phyloP scores from a whole-genome alignment of 2,113 vertebrate genomes.

The Galeopterus variegatus region DNA sequence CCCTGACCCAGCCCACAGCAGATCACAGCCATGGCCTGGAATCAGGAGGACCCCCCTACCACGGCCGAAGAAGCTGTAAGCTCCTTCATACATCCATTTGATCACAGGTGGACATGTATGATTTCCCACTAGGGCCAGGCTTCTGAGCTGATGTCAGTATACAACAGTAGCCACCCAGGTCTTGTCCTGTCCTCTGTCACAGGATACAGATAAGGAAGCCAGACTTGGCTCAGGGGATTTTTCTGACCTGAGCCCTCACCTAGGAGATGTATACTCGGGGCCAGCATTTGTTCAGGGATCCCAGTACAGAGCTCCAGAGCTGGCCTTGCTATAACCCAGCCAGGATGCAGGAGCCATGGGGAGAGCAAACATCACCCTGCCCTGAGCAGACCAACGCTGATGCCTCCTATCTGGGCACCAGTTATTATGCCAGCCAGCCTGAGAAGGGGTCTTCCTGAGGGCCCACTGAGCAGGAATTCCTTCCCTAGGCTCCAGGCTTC shows the following conservation, averaged over 20 bases:
- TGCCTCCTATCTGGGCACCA: not conserved
- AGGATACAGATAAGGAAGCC: not conserved
- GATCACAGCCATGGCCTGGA: not conserved
- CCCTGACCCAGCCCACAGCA: not conserved
- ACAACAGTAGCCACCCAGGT: accelerated
- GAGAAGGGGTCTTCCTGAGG: not conserved
- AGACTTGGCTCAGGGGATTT: not conserved
- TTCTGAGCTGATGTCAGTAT: not conserved
- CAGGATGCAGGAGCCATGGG: accelerated
- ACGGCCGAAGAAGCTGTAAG: not conserved
- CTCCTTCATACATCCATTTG: not conserved
- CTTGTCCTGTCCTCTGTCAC: not conserved
- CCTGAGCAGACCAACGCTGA: not conserved
- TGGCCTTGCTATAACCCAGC: not conserved
- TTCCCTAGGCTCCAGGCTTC: not conserved
- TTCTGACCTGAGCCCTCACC: not conserved
- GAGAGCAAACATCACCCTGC: too few species aligned
- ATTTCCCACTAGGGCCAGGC: not conserved
- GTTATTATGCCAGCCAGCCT: not conserved
- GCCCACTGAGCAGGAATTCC: accelerated
- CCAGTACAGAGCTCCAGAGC: not conserved
- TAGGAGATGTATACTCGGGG: not conserved
- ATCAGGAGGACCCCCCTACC: not conserved
- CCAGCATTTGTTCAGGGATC: not conserved
- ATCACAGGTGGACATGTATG: accelerated